phyloP scores from a whole-genome alignment of 1,140 invertebrate species.

The Ceratina japonica region DNA sequence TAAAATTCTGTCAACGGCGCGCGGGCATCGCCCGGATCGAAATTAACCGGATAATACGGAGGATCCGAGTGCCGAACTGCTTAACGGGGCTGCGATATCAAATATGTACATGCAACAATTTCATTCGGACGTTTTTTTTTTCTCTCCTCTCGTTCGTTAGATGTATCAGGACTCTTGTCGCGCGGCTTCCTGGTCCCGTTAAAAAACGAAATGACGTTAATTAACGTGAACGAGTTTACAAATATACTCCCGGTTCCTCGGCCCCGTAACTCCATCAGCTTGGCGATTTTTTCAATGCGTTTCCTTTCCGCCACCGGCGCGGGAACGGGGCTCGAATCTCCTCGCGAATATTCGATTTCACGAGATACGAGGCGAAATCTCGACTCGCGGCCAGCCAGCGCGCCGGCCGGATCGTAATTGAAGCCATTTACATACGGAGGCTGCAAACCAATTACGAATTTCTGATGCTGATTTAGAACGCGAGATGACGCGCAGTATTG shows the following conservation, averaged over 20 bases:
- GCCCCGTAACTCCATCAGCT: constrained; percentile 5
- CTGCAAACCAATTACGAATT: constrained; percentile 8
- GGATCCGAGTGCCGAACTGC: constrained; percentile 5
- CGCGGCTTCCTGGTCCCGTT: background rate
- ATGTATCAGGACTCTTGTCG: background rate
- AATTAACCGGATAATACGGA: constrained; percentile 8
- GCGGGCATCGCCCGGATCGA: background rate
- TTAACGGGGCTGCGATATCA: background rate
- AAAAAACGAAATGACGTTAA: constrained; percentile 41
- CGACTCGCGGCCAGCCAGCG: background rate
- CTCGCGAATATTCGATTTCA: constrained; percentile 25
- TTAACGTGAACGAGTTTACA: constrained; percentile 36
- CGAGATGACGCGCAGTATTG: background rate
- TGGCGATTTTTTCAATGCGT: constrained; percentile 31
- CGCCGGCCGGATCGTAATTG: constrained; percentile 1
- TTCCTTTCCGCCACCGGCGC: background rate
- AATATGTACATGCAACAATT: background rate
- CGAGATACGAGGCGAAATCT: constrained; percentile 13
- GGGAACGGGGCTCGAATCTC: background rate
- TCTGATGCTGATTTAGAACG: constrained; percentile 5
- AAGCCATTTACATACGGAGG: background rate
- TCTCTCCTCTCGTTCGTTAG: background rate
- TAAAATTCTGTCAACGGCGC: constrained; percentile 14
- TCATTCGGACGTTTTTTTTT: constrained; percentile 2
- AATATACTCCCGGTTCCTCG: background rate